phyloP scores from a whole-genome alignment of 1,140 invertebrate genomes.

The Bombus polaris region DNA sequence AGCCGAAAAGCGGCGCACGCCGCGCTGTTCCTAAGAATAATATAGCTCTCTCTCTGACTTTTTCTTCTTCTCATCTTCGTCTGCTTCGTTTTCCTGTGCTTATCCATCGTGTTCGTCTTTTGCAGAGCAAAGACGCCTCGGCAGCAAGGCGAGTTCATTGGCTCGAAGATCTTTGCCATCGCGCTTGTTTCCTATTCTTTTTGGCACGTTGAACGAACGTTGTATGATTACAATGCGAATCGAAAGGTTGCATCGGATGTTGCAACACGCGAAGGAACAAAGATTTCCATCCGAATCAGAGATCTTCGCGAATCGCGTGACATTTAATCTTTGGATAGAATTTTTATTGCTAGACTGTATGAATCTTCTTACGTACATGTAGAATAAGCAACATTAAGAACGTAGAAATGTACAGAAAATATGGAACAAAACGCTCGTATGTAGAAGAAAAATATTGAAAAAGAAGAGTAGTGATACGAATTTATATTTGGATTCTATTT shows the following conservation, averaged over 20 bases:
- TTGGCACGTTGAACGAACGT: background rate
- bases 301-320: background rate
- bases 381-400: too few species aligned
- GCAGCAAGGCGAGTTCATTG: constrained; percentile 27
- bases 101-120: background rate
- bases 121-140: too few species aligned
- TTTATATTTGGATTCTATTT: background rate
- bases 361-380: rapidly evolving
- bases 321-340: background rate
- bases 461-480: too few species aligned
- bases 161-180: constrained; percentile 36
- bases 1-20: constrained; percentile 38
- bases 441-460: too few species aligned
- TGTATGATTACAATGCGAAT: constrained; percentile 9
- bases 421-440: rapidly evolving
- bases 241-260: constrained; percentile 13
- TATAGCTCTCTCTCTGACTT: background rate
- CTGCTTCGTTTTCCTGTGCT: background rate
- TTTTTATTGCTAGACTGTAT: too few species aligned
- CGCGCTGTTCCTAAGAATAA: constrained; percentile 75
- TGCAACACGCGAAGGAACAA: background rate
- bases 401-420: too few species aligned
- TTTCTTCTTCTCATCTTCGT: background rate
- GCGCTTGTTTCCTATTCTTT: background rate
- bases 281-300: background rate